Percentiles rank a stretch among this genome's conserved stretches.
These are phyloP conservation scores for Erynnis tages DNA, from an alignment of 2,888 invertebrate genomes.

Conservation along the genomic window DNA sequence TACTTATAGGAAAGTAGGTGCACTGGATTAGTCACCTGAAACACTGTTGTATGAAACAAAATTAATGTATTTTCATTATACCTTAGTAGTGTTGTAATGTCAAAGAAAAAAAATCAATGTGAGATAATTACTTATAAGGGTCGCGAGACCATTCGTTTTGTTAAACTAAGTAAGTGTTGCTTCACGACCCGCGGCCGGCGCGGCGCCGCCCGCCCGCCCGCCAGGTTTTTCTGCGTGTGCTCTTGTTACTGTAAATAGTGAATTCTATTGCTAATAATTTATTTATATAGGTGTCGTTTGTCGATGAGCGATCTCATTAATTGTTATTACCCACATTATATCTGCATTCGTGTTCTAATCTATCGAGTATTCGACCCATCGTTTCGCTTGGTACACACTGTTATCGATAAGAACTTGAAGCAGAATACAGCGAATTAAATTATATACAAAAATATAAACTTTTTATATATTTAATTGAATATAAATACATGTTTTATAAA, in stretches of 20 bases:
- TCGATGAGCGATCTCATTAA: neutral
- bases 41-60: conserved; percentile 13
- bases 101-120: conserved; percentile 8
- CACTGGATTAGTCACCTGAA: conserved; percentile 6
- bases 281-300: neutral
- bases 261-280: neutral
- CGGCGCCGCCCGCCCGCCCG: no score
- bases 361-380: no score
- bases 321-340: no score
- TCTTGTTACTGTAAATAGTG: conserved; percentile 23
- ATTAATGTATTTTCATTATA: conserved; percentile 22
- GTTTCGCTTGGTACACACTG: no score
- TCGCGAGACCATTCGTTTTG: neutral
- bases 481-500: no score
- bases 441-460: no score
- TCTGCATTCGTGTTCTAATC: no score
- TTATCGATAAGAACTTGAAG: no score
- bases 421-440: no score
- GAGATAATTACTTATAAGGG: neutral
- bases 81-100: conserved; percentile 16
- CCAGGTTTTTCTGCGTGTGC: neutral
- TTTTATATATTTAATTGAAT: no score
- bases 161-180: neutral
- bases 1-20: conserved; percentile 9
- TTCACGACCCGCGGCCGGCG: neutral